Evolutionary conservation across 2,888 invertebrate genomes (phyloP).

Genomic region (Criorhina ranunculi): DNA sequence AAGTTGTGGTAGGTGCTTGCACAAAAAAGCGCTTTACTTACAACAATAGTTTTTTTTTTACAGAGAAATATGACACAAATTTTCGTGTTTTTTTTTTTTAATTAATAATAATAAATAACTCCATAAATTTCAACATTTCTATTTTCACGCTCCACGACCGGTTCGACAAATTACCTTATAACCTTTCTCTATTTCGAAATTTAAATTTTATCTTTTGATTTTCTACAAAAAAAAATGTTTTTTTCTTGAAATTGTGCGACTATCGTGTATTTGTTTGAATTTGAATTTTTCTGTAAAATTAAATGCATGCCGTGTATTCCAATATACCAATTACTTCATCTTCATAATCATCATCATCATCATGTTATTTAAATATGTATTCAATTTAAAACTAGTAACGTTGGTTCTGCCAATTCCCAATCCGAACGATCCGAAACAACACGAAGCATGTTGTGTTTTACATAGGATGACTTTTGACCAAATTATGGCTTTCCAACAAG

Average conservation of each 20-base stretch:
- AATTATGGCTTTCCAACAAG: slow-evolving; percentile 67
- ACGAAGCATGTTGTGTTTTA: slow-evolving; percentile 95
- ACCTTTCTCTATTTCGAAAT: slow-evolving; percentile 34
- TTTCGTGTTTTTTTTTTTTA: slow-evolving; percentile 18
- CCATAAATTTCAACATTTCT: slow-evolving; percentile 67
- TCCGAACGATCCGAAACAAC: slow-evolving; percentile 94
- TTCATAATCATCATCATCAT: slow-evolving; percentile 51
- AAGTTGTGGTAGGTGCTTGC: slow-evolving; percentile 59
- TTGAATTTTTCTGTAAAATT: slow-evolving; percentile 68
- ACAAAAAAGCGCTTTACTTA: slow-evolving; percentile 57
- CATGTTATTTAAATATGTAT: slow-evolving; percentile 11
- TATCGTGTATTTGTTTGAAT: slow-evolving; percentile 44
- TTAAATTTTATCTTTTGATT: slow-evolving; percentile 6
- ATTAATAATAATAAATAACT: slow-evolving; percentile 3
- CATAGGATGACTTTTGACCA: slow-evolving; percentile 86
- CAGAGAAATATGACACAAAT: slow-evolving; percentile 61
- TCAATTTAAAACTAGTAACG: slow-evolving; percentile 28
- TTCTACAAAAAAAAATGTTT: background rate
- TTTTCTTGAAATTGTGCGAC: slow-evolving; percentile 20
- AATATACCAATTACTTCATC: slow-evolving; percentile 18
- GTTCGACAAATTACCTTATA: slow-evolving; percentile 49
- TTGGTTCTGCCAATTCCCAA: slow-evolving; percentile 92
- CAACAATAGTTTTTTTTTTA: slow-evolving; percentile 56
- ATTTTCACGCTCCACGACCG: slow-evolving; percentile 73
- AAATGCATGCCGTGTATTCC: slow-evolving; percentile 39